Conservation (phyloP, 2,113 vertebrate genomes). For the Limanda limanda region DNA sequence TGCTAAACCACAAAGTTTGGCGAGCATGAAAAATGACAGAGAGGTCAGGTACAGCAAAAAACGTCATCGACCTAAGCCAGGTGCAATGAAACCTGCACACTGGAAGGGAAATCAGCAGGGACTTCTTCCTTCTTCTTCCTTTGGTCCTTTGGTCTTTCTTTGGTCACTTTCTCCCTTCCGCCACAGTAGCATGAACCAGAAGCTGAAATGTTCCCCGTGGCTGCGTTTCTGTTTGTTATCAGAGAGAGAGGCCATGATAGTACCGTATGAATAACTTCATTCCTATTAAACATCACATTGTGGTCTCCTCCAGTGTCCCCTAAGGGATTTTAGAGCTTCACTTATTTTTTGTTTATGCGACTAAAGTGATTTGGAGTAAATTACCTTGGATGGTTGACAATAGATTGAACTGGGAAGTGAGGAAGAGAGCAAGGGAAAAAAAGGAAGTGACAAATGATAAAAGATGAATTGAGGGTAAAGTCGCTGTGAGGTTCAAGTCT, state of each 20-base stretch:
- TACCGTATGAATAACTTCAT: no score
- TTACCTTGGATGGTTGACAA: conserved; percentile 49
- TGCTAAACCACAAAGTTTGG: no score
- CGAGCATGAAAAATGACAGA: no score
- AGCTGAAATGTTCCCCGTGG: no score
- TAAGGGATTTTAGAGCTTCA: conserved; percentile 19
- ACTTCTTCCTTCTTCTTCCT: no score
- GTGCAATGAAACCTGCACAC: not conserved
- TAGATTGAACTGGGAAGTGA: conserved; percentile 42
- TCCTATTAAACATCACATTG: no score
- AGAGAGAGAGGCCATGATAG: no score
- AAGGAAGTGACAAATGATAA: conserved; percentile 43
- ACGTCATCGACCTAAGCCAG: not conserved
- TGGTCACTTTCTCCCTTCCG: not conserved
- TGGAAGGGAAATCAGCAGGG: conserved; percentile 3
- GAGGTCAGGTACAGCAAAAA: no score
- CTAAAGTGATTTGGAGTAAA: conserved; percentile 46
- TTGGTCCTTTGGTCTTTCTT: no score
- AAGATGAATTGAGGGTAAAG: conserved; percentile 44
- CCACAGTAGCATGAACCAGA: not conserved
- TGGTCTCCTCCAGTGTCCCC: no score
- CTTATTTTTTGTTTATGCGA: not conserved
- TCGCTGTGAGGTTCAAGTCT: conserved; percentile 40
- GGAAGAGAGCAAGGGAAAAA: conserved; percentile 9
- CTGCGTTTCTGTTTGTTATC: no score